phyloP scores from a whole-genome alignment of 2,797 vertebrate species.

The Cossypha niveicapilla region DNA sequence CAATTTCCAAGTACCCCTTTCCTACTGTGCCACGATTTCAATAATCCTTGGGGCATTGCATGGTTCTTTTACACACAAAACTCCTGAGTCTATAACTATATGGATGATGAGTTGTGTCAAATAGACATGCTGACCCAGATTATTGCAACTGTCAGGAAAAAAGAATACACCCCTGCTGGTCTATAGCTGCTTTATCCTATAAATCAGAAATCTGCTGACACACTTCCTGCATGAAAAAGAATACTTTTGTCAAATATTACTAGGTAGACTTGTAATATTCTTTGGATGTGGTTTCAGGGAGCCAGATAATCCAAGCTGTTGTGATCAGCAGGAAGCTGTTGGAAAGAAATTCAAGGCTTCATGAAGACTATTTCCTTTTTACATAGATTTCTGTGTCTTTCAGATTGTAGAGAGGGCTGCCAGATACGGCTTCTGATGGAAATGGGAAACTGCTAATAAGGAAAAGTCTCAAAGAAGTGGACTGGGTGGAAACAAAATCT shows the following conservation, averaged over 20 bases:
- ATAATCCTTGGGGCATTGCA: neutral
- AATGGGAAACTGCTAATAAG: neutral
- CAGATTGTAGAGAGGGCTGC: neutral
- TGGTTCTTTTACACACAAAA: neutral
- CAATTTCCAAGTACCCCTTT: neutral
- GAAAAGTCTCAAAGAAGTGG: neutral
- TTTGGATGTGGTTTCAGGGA: neutral
- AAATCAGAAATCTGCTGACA: neutral
- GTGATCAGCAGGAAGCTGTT: neutral
- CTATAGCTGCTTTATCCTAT: neutral
- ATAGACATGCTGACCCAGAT: neutral
- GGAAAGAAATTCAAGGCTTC: neutral
- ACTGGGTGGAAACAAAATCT: neutral
- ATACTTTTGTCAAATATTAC: neutral
- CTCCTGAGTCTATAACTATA: neutral
- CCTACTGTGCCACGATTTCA: neutral
- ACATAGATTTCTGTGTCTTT: neutral
- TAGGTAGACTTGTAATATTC: neutral
- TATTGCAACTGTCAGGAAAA: neutral
- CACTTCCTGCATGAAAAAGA: neutral
- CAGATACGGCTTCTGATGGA: neutral
- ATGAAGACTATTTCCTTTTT: neutral
- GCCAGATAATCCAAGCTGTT: neutral
- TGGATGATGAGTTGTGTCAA: neutral
- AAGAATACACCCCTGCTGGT: neutral